Base-by-base conservation (phyloP, 92 coral and sea anemone species). In the Diadumene lineata region DNA sequence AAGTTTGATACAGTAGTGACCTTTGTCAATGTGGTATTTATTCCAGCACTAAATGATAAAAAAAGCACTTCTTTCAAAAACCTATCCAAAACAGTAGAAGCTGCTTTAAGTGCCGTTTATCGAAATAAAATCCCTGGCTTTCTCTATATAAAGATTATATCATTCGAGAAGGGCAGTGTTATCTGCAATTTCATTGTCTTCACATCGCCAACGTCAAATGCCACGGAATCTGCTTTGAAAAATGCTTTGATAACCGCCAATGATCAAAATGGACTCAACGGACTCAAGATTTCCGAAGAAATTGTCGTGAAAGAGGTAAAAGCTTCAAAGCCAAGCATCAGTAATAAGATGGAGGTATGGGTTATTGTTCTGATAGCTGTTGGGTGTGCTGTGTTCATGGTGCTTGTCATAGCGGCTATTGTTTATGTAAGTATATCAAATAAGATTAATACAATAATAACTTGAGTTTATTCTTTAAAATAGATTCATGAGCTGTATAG, bases 101-200 rank as follows among this genome's bases (percentile, higher is more conserved):
- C 4, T 0, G 72, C 57, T 18, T 48, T 88, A 4, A 57, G 51
- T 31, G 43, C 63, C 1, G 46, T 56, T 6, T 31, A 75, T 11
- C 1, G 56, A 56, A 48, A 16, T 0, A 28, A 23, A 17, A 26
- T 66, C 11, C 0, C 26, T 7, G 81, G 80, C 6, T 84, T 88
- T 68, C 56, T 74, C 8, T 57, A 74, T 46, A 34, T 58, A 0
- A 32, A 27, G 18, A 68, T 73, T 0, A 66, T 55, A 1, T 46
- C 65, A 13, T 88, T 84, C 71, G 43, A 71, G 29, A 18, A 56
- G 44, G 93, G 93, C 31, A 88, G 93, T 62, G 65, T 81, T 6
- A 38, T 88, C 31, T 81, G 85, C 66, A 69, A 18, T 26, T 88
- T 88, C 64, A 38, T 60, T 0, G 46, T 84, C 28, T n/a, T 72